A percentile compares a stretch with the other conserved stretches of the same genome.
These are phyloP conservation scores for Aphelinus atriplicis DNA, from an alignment of 1,140 invertebrate species.

Conservation along the genomic window DNA sequence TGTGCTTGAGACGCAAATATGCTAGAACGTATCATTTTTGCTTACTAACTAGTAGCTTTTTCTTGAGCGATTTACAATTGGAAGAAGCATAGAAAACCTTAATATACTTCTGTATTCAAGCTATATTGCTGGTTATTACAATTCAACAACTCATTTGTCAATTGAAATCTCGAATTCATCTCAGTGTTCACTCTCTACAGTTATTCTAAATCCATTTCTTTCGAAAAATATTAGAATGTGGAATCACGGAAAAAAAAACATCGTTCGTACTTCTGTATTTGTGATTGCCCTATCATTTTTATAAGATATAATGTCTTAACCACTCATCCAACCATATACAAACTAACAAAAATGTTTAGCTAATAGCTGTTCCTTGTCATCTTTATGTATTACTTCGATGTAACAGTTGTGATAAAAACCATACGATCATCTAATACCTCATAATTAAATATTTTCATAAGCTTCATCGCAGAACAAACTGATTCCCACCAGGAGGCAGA, in stretches of 20 bases:
- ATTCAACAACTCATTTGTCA: no score
- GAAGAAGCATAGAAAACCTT: constrained; percentile 4
- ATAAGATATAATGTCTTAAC: constrained; percentile 57
- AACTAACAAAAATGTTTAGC: constrained; percentile 51
- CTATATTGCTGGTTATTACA: not conserved
- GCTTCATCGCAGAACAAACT: not conserved
- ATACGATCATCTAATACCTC: not conserved
- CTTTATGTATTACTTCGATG: not conserved
- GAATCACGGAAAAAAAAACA: not conserved
- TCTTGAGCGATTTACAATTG: not conserved
- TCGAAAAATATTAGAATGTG: constrained; percentile 17
- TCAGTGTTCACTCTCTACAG: not conserved
- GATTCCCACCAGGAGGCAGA: not conserved
- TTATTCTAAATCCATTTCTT: constrained; percentile 8
- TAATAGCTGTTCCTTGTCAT: constrained; percentile 8
- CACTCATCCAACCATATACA: constrained; percentile 66
- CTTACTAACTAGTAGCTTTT: constrained; percentile 35
- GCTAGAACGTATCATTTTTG: constrained; percentile 10
- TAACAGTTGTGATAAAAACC: not conserved
- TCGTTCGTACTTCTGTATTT: not conserved
- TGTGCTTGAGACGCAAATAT: constrained; percentile 24
- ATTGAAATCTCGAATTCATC: not conserved
- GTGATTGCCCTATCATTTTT: not conserved
- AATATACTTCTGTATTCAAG: not conserved
- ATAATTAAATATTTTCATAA: constrained; percentile 1